Percentiles rank a stretch among this genome's conserved stretches.
These are phyloP conservation scores for Pantherophis vulpinus DNA, from an alignment of 2,797 vertebrate species.

Conservation along the genomic window DNA sequence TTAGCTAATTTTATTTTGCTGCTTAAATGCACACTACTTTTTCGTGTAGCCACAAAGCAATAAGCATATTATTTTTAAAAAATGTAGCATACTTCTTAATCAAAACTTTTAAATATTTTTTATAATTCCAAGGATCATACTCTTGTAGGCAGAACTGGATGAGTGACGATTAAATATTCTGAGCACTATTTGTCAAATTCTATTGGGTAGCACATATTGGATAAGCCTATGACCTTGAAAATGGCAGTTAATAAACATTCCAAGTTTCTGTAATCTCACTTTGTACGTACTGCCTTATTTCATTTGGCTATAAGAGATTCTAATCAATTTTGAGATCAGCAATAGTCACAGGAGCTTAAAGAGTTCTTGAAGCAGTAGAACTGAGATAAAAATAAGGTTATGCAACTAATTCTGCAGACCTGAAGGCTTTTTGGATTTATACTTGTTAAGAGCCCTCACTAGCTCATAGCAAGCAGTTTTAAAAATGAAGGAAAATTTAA, in stretches of 20 bases:
- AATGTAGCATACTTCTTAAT: not conserved
- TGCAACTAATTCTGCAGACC: not conserved
- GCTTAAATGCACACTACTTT: not conserved
- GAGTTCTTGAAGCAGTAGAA: not conserved
- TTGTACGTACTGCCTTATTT: not conserved
- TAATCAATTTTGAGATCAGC: not conserved
- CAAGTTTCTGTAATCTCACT: not conserved
- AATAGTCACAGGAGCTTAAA: not conserved
- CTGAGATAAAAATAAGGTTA: not conserved
- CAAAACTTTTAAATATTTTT: not conserved
- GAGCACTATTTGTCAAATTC: not conserved
- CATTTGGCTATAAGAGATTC: not conserved
- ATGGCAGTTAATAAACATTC: not conserved
- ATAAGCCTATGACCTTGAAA: not conserved
- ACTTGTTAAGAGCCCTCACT: not conserved
- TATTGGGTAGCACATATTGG: not conserved
- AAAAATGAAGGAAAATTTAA: not conserved
- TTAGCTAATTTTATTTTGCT: not conserved
- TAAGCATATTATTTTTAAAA: not conserved
- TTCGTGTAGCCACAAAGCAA: not conserved
- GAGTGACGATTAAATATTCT: not conserved
- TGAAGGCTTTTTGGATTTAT: not conserved
- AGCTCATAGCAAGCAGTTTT: not conserved
- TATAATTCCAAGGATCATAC: not conserved
- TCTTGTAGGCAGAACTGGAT: not conserved